Base-by-base conservation (phyloP, 2,797 vertebrate genomes). In the Betta splendens region DNA sequence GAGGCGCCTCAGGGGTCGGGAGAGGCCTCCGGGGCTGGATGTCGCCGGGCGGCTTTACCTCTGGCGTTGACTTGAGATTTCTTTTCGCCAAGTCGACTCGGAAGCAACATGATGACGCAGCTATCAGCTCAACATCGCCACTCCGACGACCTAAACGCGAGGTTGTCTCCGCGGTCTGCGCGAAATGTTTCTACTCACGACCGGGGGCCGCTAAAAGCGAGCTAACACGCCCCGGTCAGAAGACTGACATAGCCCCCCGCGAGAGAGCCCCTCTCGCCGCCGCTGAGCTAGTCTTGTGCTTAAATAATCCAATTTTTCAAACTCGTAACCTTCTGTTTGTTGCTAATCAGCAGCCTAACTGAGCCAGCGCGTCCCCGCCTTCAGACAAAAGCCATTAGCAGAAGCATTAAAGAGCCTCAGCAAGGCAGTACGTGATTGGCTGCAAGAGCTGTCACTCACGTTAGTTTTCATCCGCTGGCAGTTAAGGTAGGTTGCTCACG, bases 301-400 rank as follows among this genome's bases (percentile, higher is more conserved):
- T 50, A 81, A 80, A 90, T 78, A 83, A 63, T 88, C 85, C 62
- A 81, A 79, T 75, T 79, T 83, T 72, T 69, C 79, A 85, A 92
- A 93, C 91, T 94, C 91, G 91, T 91, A 92, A 92, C 90, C 93
- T 90, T 93, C 91, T 90, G 89, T 87, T 92, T 91, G 89, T 88
- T 87, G 86, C 89, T 90, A 89, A 85, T 86, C 87, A 77, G 79
- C 88, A 91, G 90, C 86, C 89, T 75, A 91, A 83, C 88, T 42
- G 68, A 81, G 66, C 55, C 69, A 37, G 52, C 18, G 76, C 54
- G 23, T 68, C 70, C 90, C 90, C 90, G 81, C 90, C 92, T 81
- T 81, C 83, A 57, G 35, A 80, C 80, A 75, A 85, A 79, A 75
- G 48, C 85, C 75, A 92, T 93, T 92, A 84, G 90, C 75, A 60